phyloP scores from a whole-genome alignment of 2,113 vertebrate genomes.

The Takifugu bimaculatus region DNA sequence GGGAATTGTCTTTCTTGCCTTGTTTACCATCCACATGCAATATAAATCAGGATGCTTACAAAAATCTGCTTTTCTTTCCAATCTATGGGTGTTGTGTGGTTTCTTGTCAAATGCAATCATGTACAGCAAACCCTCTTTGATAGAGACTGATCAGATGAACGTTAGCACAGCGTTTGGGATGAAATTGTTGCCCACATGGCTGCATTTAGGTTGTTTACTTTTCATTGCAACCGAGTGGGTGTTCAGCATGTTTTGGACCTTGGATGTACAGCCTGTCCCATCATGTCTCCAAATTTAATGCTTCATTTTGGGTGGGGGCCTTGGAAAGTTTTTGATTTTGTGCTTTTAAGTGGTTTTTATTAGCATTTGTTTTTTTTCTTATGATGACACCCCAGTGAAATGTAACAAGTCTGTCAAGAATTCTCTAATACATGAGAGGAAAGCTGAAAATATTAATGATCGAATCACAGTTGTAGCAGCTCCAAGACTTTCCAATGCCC shows the following conservation, averaged over 20 bases:
- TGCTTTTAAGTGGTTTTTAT: slow-evolving; percentile 10
- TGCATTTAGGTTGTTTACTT: slow-evolving; percentile 52
- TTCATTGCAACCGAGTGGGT: slow-evolving; percentile 24
- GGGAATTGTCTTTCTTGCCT: slow-evolving; percentile 57
- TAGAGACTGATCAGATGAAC: slow-evolving; percentile 52
- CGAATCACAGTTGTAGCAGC: not conserved
- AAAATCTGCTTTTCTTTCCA: slow-evolving; percentile 53
- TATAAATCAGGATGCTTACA: slow-evolving; percentile 57
- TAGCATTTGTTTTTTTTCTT: slow-evolving; percentile 3
- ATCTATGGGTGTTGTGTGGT: slow-evolving; percentile 38
- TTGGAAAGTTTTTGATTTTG: no score
- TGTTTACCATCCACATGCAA: slow-evolving; percentile 54
- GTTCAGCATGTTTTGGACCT: slow-evolving; percentile 22
- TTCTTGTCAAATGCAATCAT: slow-evolving; percentile 57
- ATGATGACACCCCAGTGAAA: slow-evolving; percentile 4
- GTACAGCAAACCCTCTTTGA: slow-evolving; percentile 41
- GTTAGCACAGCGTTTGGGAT: slow-evolving; percentile 38
- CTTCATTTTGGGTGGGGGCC: no score
- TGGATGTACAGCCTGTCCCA: slow-evolving; percentile 24
- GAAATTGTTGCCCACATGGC: slow-evolving; percentile 36
- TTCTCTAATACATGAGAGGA: not conserved
- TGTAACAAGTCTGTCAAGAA: slow-evolving; percentile 57
- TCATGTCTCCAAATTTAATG: not conserved
- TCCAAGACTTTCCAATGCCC: not conserved
- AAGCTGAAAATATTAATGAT: not conserved